phyloP scores from a whole-genome alignment of 1,140 invertebrate species.

The Lineus longissimus region DNA sequence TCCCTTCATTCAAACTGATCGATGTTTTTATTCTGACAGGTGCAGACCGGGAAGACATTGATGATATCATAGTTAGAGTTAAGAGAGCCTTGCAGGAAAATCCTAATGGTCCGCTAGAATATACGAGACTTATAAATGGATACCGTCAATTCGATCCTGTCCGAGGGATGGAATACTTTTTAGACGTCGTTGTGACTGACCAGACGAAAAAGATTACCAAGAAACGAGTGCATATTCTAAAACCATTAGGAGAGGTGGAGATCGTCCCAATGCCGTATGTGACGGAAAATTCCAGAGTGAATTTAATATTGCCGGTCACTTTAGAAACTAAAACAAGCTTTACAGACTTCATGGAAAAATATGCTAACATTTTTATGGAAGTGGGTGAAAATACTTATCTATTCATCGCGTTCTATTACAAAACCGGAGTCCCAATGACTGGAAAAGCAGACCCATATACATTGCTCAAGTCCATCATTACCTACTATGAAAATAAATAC shows the following conservation, averaged over 20 bases:
- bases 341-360: conserved; percentile 67
- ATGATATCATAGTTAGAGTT: conserved; percentile 63
- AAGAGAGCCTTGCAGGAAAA: conserved; percentile 60
- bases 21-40: conserved; percentile 38
- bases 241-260: conserved; percentile 78
- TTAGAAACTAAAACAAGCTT: conserved; percentile 56
- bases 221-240: conserved; percentile 50
- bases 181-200: conserved; percentile 66
- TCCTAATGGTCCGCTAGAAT: conserved; percentile 52
- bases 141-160: conserved; percentile 82
- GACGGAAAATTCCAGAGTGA: conserved; percentile 78
- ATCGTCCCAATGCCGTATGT: conserved; percentile 84
- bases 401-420: conserved; percentile 59
- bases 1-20: too few species aligned
- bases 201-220: conserved; percentile 31
- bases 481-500: conserved; percentile 63
- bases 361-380: conserved; percentile 68
- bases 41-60: conserved; percentile 65
- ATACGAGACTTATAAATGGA: conserved; percentile 67
- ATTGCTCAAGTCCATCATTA: conserved; percentile 56
- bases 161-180: conserved; percentile 80
- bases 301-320: conserved; percentile 68
- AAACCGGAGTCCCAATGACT: conserved; percentile 19
- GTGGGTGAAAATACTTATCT: conserved; percentile 74
- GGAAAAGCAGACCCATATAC: conserved; percentile 56